Percentiles rank a stretch among this genome's conserved stretches.
Conservation (phyloP, 2,797 vertebrate species). For the Bovichtus variegatus region DNA sequence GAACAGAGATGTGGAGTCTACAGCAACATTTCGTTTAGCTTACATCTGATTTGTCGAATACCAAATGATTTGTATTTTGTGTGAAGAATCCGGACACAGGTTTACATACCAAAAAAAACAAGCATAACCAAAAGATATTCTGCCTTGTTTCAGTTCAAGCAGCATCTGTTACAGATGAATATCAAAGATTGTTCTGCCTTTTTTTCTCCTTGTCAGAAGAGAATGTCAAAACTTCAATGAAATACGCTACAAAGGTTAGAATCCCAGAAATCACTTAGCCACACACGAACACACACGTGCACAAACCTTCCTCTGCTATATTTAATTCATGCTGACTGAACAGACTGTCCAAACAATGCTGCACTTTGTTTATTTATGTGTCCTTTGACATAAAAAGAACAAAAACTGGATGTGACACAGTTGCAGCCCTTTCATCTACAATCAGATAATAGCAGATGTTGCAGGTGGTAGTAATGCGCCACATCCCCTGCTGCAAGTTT, state of each 20-base stretch:
- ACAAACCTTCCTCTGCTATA: conserved; percentile 28
- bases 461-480: conserved; percentile 10
- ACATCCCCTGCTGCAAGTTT: conserved; percentile 27
- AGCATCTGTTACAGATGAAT: conserved; percentile 33
- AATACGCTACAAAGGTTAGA: conserved; percentile 47
- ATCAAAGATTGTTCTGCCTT: conserved; percentile 26
- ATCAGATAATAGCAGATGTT: conserved; percentile 43
- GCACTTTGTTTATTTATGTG: conserved; percentile 45
- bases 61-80: conserved; percentile 5
- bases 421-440: conserved; percentile 43
- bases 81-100: conserved; percentile 16
- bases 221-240: conserved; percentile 48
- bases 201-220: conserved; percentile 35
- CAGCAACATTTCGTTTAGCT: conserved; percentile 25
- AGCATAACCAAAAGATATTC: conserved; percentile 22
- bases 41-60: conserved; percentile 26
- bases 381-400: conserved; percentile 41
- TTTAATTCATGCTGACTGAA: conserved; percentile 58
- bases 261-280: conserved; percentile 24
- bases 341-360: conserved; percentile 52
- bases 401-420: conserved; percentile 48
- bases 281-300: conserved; percentile 28
- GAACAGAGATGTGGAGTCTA: not conserved
- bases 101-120: conserved; percentile 41
- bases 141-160: conserved; percentile 29